Evolutionary conservation across 2,888 invertebrate genomes (phyloP).

Genomic region (Meghimatium bilineatum): DNA sequence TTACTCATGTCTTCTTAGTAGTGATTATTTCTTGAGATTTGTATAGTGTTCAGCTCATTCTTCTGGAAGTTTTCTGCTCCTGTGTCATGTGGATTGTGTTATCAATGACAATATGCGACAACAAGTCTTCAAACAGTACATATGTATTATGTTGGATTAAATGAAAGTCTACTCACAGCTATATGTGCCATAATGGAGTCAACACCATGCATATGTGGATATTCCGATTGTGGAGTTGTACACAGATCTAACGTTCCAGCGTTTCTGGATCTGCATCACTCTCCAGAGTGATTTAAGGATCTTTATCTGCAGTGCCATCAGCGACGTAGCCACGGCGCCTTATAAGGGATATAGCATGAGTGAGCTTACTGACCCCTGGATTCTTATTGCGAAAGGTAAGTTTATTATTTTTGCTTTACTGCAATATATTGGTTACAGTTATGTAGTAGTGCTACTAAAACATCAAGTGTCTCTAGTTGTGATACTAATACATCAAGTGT

Average conservation of each 20-base stretch:
- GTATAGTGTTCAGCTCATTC: too few species aligned
- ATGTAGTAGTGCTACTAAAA: too few species aligned
- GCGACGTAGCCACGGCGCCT: conserved; percentile 38
- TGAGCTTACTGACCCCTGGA: conserved; percentile 47
- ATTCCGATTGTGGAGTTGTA: background rate
- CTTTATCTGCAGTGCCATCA: background rate
- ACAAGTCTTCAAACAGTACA: background rate
- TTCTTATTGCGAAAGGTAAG: conserved; percentile 43
- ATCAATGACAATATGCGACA: too few species aligned
- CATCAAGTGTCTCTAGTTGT: too few species aligned
- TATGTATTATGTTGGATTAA: background rate
- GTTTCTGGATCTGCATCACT: background rate
- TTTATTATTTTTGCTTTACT: background rate
- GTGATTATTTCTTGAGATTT: too few species aligned
- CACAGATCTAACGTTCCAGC: background rate
- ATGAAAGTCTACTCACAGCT: background rate
- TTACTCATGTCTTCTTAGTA: too few species aligned
- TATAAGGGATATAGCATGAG: conserved; percentile 41
- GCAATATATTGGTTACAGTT: too few species aligned
- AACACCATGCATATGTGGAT: background rate
- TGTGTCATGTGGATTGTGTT: too few species aligned
- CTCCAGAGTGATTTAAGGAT: background rate
- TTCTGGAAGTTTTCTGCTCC: too few species aligned
- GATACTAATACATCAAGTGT: too few species aligned
- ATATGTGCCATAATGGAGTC: conserved; percentile 18